Evolutionary conservation across 92 coral and sea anemone species (phyloP).

Genomic region (Heliopora coerulea): DNA sequence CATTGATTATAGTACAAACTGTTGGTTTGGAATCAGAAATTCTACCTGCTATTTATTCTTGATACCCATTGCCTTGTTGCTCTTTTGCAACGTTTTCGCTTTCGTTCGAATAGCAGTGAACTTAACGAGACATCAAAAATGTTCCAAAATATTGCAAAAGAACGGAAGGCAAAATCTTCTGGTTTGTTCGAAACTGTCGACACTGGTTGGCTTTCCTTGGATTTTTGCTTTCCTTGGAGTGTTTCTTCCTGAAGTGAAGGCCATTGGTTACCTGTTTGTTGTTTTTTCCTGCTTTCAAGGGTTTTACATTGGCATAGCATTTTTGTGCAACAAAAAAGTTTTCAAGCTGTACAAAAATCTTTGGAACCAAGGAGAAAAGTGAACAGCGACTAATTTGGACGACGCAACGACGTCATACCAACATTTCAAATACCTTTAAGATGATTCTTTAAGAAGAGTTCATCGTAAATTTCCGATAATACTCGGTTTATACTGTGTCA

Average conservation of each 20-base stretch:
- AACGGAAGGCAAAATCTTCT: neutral
- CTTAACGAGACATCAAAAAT: neutral
- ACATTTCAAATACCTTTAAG: no score
- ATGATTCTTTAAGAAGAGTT: no score
- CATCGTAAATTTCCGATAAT: no score
- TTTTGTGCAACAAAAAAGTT: neutral
- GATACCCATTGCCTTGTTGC: slow-evolving; percentile 47
- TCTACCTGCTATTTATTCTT: slow-evolving; percentile 51
- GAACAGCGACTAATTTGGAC: no score
- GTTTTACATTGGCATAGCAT: neutral
- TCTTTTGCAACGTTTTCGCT: slow-evolving; percentile 39
- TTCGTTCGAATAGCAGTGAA: slow-evolving; percentile 47
- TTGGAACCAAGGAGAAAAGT: neutral
- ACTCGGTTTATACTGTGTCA: no score
- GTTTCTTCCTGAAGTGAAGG: neutral
- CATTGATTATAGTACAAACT: slow-evolving; percentile 63
- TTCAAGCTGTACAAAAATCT: neutral
- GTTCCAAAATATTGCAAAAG: neutral
- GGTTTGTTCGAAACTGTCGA: neutral
- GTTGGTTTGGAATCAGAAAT: slow-evolving; percentile 57
- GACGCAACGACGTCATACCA: no score
- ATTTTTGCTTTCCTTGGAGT: neutral
- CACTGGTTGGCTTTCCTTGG: neutral
- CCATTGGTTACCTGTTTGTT: slow-evolving; percentile 1
- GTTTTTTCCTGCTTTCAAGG: neutral